Evolutionary conservation across 1,140 invertebrate genomes (phyloP), one percentile per base, ranked within the genome.

Genomic region (Euborellia annulipes): DNA sequence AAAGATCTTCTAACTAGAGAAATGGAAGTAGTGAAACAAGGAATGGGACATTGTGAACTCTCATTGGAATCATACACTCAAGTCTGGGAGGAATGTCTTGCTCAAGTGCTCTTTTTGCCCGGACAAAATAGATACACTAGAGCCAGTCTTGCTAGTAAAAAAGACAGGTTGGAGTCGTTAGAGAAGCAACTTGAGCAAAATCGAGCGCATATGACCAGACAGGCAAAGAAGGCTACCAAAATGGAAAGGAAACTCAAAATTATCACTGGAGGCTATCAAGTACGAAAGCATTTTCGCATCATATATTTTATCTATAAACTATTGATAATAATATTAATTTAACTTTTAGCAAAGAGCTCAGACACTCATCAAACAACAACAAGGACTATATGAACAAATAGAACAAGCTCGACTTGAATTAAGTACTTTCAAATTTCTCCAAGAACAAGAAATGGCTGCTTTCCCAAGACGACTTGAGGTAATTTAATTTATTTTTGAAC

Each of bases 161-260:
- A 95, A 62, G 92, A 97, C 60, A 72, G 89, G 39, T 73, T 97
- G 27, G 92, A 98, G 64, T 92, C 89, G 0, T 75, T 82, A 0
- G 90, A 96, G 58, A 92, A 94, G 57, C 70, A 84, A 52, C 65
- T 98, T 6, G 92, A 97, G 64, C 82, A 84, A 58, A 98, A 97
- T 66, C 71, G 91, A 54, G 76, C 73, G 43, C 88, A 93, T 58
- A 97, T 97, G 93, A 85, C 85, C 8, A 82, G 79, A 49, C 90
- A 96, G 67, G 92, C 92, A 0, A 97, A 96, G 67, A 77, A 82
- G 47, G 95, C 93, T 40, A 87, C 85, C 0, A 98, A 98, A 69
- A 82, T 96, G 69, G 95, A 99, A 63, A 98, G 97, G 61, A 98
- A 96, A 67, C 66, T 98, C 1, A 85, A 92, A 67, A 85, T 97